phyloP scores from a whole-genome alignment of 2,113 vertebrate species.

The Cichladusa arquata region DNA sequence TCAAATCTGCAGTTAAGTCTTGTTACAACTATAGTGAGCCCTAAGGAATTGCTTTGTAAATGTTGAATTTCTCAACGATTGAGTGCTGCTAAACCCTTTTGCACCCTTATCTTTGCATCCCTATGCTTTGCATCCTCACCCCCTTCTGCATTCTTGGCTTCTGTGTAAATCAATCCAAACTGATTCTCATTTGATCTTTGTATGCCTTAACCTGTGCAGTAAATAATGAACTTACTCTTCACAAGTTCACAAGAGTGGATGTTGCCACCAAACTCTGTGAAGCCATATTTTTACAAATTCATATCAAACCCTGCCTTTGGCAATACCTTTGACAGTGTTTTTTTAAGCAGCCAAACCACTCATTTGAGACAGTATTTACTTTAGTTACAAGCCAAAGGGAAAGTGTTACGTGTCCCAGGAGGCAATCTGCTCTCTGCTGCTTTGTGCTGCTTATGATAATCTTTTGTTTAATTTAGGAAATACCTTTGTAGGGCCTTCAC shows the following conservation, averaged over 20 bases:
- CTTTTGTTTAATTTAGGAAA: background rate
- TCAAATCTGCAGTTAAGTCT: background rate
- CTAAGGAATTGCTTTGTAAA: background rate
- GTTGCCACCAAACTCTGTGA: background rate
- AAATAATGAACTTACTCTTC: background rate
- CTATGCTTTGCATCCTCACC: background rate
- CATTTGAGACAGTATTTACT: background rate
- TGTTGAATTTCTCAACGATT: background rate
- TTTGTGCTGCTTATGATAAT: background rate
- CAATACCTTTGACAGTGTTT: background rate
- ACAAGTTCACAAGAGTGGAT: background rate
- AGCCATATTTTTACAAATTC: background rate
- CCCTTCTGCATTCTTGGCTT: background rate
- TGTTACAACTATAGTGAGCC: background rate
- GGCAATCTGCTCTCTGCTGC: background rate
- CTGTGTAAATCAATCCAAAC: background rate
- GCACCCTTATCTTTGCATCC: background rate
- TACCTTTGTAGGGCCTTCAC: background rate
- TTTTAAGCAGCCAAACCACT: background rate
- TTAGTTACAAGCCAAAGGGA: background rate
- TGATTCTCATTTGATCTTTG: background rate
- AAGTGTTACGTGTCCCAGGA: background rate
- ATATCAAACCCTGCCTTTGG: background rate
- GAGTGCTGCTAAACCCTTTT: background rate
- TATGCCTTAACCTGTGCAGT: background rate